phyloP scores from a whole-genome alignment of 2,113 vertebrate genomes.

The Gila orcuttii region DNA sequence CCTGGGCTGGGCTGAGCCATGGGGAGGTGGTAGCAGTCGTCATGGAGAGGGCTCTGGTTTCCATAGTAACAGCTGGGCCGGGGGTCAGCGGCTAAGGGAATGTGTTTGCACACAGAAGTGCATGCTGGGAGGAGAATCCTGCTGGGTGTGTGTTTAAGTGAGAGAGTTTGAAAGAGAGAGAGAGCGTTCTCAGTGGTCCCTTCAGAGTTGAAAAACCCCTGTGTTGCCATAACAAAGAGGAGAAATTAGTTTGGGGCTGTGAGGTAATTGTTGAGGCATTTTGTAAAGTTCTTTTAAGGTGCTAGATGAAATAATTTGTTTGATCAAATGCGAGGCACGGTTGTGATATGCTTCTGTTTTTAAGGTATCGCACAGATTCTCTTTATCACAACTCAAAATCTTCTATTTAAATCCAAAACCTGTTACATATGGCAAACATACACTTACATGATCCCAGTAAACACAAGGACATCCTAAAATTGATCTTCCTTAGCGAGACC shows the following conservation, averaged over 20 bases:
- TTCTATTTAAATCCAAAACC: neutral
- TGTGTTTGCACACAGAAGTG: slow-evolving; percentile 64
- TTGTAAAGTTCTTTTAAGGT: slow-evolving; percentile 45
- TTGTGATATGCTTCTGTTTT: neutral
- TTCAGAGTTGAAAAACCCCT: slow-evolving; percentile 20
- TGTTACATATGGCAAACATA: neutral
- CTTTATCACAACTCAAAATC: neutral
- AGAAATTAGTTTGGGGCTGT: slow-evolving; percentile 34
- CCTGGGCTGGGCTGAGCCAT: slow-evolving; percentile 49
- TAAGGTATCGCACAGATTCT: neutral
- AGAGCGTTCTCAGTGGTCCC: slow-evolving; percentile 1
- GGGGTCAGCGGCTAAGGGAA: slow-evolving; percentile 62
- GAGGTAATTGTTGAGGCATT: slow-evolving; percentile 36
- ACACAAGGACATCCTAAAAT: neutral
- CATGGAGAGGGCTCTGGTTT: slow-evolving; percentile 59
- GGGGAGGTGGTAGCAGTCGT: slow-evolving; percentile 49
- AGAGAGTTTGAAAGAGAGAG: slow-evolving; percentile 41
- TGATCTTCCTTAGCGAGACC: neutral
- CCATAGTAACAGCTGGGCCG: slow-evolving; percentile 58
- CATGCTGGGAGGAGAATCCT: slow-evolving; percentile 62
- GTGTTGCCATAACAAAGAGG: slow-evolving; percentile 53
- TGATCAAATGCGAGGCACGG: neutral
- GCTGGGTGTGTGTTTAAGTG: slow-evolving; percentile 56
- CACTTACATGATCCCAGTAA: neutral
- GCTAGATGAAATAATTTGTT: slow-evolving; percentile 29